Base-by-base conservation (phyloP, 2,888 invertebrate genomes). In the Polyploca ridens region DNA sequence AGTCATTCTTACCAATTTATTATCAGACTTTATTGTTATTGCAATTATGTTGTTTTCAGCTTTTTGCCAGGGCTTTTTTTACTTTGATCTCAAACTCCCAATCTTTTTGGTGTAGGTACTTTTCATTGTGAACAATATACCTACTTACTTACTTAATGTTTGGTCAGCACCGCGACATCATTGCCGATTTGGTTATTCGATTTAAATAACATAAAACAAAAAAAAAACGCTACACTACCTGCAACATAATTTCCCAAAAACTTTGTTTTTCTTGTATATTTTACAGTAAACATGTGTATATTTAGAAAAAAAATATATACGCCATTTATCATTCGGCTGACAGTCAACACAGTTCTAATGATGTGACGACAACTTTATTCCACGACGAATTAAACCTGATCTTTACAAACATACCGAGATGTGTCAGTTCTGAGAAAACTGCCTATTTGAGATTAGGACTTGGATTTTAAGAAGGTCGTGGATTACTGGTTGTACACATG, bases 321-420 rank as follows among this genome's bases (percentile, higher is more conserved):
- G 46, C 49, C 49, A 63, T 63, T 49, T 49, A 63, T 63, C 63
- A 10, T 35, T 38, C 27, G 8, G 60, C 54, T 60, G 63, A 60
- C 63, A 61, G 61, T 44, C 19, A 35, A 61, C 61, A 44, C 61
- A 27, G 6, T 19, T 41, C 61, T 61, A 61, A 61, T 61, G 60
- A 60, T 14, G 63, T 60, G 63, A 63, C 35, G 60, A 63, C 63
- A 60, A 63, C 33, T 49, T 54, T 63, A 63, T 63, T 59, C 59
- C 16, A 19, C 13, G 49, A 60, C 63, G 49, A 59, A 60, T 38
- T 41, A 61, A 61, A 41, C 38, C 41, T 41, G 41, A 19, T 41
- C 27, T 41, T 41, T 41, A 16, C 13, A 41, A 33, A 33, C 27
- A 27, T 41, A 41, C 41, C 41, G 33, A 13, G 41, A 61, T 41